These are phyloP conservation scores for Gonocerus acuteangulatus DNA, from an alignment of 2,888 invertebrate genomes.

Conservation along the genomic window DNA sequence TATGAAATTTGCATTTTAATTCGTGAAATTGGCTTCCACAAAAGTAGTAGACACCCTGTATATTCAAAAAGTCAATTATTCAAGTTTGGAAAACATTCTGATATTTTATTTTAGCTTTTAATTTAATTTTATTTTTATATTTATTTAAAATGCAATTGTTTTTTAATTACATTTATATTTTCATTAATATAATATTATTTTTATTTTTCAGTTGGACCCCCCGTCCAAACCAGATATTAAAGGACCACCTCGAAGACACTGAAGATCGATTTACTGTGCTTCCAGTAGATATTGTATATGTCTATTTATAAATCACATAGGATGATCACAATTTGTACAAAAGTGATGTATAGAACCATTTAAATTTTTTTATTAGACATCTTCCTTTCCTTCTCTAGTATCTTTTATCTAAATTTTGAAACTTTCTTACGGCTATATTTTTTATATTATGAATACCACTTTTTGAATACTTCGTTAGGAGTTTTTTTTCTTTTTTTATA, in stretches of 20 bases:
- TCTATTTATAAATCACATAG: constrained; percentile 23
- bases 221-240: constrained; percentile 2
- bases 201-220: constrained; percentile 15
- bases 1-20: too few relatives aligned
- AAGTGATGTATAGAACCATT: constrained; percentile 19
- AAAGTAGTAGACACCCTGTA: too few relatives aligned
- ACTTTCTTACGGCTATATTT: constrained; percentile 7
- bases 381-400: constrained; percentile 16
- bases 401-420: constrained; percentile 17
- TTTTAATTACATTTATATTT: too few relatives aligned
- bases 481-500: constrained; percentile 8
- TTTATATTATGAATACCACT: constrained; percentile 21
- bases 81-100: too few relatives aligned
- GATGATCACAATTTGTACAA: constrained; percentile 24
- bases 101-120: too few relatives aligned
- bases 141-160: too few relatives aligned
- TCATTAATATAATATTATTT: too few relatives aligned
- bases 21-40: too few relatives aligned
- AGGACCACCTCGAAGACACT: constrained; percentile 13
- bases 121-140: too few relatives aligned
- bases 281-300: constrained; percentile 23
- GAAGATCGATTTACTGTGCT: constrained; percentile 21
- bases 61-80: too few relatives aligned
- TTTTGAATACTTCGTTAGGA: constrained; percentile 18
- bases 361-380: not conserved